phyloP scores from a whole-genome alignment of 2,113 vertebrate species.

The Oriolus oriolus region DNA sequence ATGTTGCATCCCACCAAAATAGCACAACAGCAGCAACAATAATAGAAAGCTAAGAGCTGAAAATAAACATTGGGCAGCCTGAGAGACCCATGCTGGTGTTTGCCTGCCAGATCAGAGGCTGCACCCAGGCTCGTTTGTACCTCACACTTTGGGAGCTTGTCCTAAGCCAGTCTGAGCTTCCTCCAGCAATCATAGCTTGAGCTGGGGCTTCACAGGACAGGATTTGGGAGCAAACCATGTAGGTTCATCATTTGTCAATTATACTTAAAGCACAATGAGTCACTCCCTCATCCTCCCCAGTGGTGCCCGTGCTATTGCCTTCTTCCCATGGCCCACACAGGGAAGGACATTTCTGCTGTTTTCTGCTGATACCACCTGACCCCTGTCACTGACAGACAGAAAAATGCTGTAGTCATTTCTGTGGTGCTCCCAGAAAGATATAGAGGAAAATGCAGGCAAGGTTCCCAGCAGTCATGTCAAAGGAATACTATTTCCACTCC shows the following conservation, averaged over 20 bases:
- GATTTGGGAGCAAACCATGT: neutral
- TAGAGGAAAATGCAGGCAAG: neutral
- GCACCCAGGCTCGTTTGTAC: rapidly evolving
- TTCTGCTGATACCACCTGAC: neutral
- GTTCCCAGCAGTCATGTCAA: neutral
- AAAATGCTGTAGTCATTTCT: neutral
- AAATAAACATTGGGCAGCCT: neutral
- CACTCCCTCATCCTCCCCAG: neutral
- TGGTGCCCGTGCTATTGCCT: neutral
- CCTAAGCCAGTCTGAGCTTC: neutral
- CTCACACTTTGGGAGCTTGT: neutral
- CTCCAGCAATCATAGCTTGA: neutral
- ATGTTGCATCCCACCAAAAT: neutral
- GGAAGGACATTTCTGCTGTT: neutral
- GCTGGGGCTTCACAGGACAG: neutral
- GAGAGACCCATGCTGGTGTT: neutral
- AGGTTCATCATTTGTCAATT: neutral
- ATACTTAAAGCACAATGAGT: neutral
- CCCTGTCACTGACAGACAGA: neutral
- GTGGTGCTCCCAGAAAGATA: neutral
- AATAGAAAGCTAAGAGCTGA: neutral
- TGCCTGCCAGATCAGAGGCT: neutral
- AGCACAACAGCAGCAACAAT: neutral
- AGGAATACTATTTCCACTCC: neutral
- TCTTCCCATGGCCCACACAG: neutral